Percentiles rank a stretch among this genome's conserved stretches.
These are phyloP conservation scores for Atlantisia rogersi DNA, from an alignment of 2,113 vertebrate genomes.

Conservation along the genomic window DNA sequence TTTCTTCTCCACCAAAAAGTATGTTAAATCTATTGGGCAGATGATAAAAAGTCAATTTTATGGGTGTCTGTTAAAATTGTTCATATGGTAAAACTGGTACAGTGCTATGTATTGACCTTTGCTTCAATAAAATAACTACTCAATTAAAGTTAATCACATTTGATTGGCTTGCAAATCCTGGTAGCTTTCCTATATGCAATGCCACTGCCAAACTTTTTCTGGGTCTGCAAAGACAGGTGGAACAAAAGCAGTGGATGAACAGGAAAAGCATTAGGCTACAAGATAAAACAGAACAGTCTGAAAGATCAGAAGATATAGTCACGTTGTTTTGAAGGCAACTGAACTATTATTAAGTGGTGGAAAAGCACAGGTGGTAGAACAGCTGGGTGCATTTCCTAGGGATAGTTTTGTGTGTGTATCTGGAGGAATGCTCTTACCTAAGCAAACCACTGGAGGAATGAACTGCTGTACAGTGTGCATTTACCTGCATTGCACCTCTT, in stretches of 20 bases:
- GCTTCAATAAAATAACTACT: not conserved
- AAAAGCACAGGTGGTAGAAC: not conserved
- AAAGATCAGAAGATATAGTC: not conserved
- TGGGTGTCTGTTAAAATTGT: not conserved
- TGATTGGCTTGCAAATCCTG: conserved; percentile 10
- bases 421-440: not conserved
- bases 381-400: conserved; percentile 17
- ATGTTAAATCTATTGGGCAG: not conserved
- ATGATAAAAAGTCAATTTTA: conserved; percentile 8
- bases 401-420: not conserved
- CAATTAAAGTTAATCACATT: not conserved
- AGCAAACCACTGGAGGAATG: not conserved
- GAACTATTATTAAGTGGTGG: not conserved
- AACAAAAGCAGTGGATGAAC: not conserved
- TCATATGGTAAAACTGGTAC: not conserved
- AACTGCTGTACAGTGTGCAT: not conserved
- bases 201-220: not conserved
- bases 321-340: not conserved
- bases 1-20: not conserved
- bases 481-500: not conserved
- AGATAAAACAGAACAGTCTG: not conserved
- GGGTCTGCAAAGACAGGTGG: not conserved
- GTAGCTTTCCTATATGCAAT: not conserved
- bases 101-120: not conserved
- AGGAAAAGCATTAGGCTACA: not conserved